A percentile compares a stretch with the other conserved stretches of the same genome.
Evolutionary conservation across 2,113 vertebrate species (phyloP).

Genomic region (Cavia aperea): DNA sequence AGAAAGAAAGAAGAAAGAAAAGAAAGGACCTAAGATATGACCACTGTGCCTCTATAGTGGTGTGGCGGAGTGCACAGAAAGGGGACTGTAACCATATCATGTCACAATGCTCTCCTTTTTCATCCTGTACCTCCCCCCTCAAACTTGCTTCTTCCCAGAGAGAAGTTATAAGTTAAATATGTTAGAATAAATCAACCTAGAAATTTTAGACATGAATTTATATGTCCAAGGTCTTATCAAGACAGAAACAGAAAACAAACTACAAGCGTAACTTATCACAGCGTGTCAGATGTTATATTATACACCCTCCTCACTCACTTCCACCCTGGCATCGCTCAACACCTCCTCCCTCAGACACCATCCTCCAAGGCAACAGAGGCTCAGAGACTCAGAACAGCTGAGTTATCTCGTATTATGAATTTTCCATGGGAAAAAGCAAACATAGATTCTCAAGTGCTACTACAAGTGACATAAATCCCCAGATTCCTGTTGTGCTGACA

Average conservation of each 20-base stretch:
- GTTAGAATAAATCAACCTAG: not conserved
- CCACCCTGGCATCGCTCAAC: too few relatives aligned
- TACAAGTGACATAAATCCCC: not conserved
- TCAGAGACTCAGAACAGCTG: not conserved
- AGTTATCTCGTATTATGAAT: constrained; percentile 1
- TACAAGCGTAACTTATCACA: not conserved
- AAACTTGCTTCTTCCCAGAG: not conserved
- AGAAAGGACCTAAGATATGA: not conserved
- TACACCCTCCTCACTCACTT: not conserved
- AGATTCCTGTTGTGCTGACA: not conserved
- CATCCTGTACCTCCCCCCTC: not conserved
- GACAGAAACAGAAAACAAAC: not conserved
- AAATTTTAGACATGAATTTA: not conserved
- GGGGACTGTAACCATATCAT: rapidly evolving
- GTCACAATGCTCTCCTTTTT: not conserved
- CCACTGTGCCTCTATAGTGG: too few relatives aligned
- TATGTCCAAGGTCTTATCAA: not conserved
- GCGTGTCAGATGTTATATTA: not conserved
- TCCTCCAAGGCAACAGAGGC: not conserved
- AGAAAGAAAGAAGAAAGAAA: not conserved
- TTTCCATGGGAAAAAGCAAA: constrained; percentile 37
- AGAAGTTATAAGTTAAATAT: not conserved
- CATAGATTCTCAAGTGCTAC: not conserved
- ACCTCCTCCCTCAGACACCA: not conserved
- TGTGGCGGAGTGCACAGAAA: not conserved